These are phyloP conservation scores for Araneus ventricosus DNA, from an alignment of 1,140 invertebrate species.

Conservation along the genomic window DNA sequence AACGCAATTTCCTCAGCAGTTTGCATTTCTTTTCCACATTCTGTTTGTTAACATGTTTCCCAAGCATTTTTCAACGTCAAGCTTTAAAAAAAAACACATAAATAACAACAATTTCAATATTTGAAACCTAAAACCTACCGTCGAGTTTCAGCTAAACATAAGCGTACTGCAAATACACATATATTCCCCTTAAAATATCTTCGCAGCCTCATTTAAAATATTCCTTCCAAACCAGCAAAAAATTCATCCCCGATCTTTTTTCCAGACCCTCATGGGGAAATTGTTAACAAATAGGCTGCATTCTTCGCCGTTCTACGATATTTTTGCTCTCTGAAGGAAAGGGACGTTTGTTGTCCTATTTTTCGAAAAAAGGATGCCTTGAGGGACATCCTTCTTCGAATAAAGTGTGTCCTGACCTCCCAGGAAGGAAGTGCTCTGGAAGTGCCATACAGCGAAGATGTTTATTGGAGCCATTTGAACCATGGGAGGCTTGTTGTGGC, in stretches of 20 bases:
- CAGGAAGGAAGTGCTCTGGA: neutral
- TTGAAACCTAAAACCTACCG: neutral
- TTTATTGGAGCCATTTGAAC: neutral
- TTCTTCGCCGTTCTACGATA: neutral
- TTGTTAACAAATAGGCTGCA: slow-evolving; percentile 2
- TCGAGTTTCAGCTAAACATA: neutral
- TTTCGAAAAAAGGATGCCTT: neutral
- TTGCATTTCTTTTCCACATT: too few species aligned
- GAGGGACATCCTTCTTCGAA: neutral
- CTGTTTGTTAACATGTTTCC: too few species aligned
- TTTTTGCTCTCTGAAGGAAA: neutral
- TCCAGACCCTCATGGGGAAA: neutral
- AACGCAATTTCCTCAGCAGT: too few species aligned
- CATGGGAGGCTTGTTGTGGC: neutral
- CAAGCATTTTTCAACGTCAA: too few species aligned
- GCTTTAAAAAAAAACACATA: neutral
- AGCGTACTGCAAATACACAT: neutral
- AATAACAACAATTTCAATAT: neutral
- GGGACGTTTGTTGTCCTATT: neutral
- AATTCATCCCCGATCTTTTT: neutral
- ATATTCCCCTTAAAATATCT: neutral
- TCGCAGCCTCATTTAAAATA: neutral
- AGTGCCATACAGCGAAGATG: neutral
- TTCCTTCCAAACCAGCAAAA: neutral
- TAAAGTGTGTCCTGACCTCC: neutral